phyloP scores from a whole-genome alignment of 2,888 invertebrate genomes.

The Chironomus riparius region DNA sequence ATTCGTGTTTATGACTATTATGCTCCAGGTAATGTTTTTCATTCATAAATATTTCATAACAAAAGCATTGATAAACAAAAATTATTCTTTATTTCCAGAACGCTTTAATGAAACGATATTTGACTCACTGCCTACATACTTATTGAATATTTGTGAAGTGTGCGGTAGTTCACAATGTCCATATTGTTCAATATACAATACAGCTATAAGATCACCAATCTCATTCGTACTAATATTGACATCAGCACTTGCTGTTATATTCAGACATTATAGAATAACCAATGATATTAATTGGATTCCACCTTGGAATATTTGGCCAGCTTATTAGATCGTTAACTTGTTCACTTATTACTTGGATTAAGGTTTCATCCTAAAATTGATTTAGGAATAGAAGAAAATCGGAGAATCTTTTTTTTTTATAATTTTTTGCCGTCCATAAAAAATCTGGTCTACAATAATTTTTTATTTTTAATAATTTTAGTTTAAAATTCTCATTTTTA shows the following conservation, averaged over 20 bases:
- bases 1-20: constrained; percentile 92
- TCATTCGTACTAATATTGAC: constrained; percentile 29
- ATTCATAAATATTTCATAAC: constrained; percentile 23
- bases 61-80: background rate
- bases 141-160: constrained; percentile 85
- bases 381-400: background rate
- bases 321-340: background rate
- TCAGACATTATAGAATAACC: constrained; percentile 28
- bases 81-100: constrained; percentile 48
- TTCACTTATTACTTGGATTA: no score
- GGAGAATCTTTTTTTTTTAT: background rate
- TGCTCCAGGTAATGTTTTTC: constrained; percentile 65
- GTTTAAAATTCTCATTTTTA: background rate
- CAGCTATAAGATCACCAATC: constrained; percentile 40
- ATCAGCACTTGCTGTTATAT: constrained; percentile 28
- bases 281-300: constrained; percentile 23
- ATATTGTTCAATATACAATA: constrained; percentile 79
- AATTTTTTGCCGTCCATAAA: constrained; percentile 25
- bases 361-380: no score
- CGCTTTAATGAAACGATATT: constrained; percentile 88
- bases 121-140: constrained; percentile 75
- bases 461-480: background rate
- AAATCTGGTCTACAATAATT: constrained; percentile 16
- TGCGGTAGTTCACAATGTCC: constrained; percentile 92
- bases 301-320: constrained; percentile 2